These are phyloP conservation scores for Nothobranchius furzeri DNA, from an alignment of 2,113 vertebrate species.

Conservation along the genomic window DNA sequence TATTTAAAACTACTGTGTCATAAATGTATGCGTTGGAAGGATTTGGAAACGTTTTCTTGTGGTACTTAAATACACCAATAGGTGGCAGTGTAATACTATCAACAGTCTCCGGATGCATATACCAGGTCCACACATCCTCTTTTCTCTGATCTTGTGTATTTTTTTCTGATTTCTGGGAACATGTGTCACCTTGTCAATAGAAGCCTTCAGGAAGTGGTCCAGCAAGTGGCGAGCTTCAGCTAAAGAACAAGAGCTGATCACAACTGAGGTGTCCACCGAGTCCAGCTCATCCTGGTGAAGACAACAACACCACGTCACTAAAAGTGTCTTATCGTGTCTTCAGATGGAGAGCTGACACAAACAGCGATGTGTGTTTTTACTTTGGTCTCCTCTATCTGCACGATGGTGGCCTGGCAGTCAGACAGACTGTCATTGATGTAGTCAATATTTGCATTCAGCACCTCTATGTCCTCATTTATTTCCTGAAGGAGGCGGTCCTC, in stretches of 20 bases:
- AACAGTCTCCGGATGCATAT: background rate
- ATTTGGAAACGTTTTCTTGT: background rate
- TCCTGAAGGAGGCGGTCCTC: conserved; percentile 87
- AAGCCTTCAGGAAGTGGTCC: conserved; percentile 95
- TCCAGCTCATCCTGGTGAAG: conserved; percentile 91
- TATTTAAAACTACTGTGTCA: too few relatives aligned
- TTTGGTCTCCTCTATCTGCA: conserved; percentile 98
- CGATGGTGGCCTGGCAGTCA: conserved; percentile 96
- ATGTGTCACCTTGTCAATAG: conserved; percentile 89
- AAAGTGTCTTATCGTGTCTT: background rate
- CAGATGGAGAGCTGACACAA: background rate
- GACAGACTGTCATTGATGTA: conserved; percentile 96
- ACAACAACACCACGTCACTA: conserved; percentile 5
- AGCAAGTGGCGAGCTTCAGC: conserved; percentile 93
- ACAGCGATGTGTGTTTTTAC: conserved; percentile 58
- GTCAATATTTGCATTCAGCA: conserved; percentile 94
- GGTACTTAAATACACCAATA: conserved; percentile 18
- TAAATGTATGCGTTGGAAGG: too few relatives aligned
- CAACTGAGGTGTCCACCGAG: conserved; percentile 94
- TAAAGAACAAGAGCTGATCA: conserved; percentile 97
- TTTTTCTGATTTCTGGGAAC: background rate
- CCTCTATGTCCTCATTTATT: conserved; percentile 93
- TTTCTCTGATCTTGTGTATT: background rate
- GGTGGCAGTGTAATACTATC: conserved; percentile 11
- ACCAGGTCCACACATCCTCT: too few relatives aligned